These are phyloP conservation scores for Andrena flavipes DNA, from an alignment of 2,888 invertebrate species.

Conservation along the genomic window DNA sequence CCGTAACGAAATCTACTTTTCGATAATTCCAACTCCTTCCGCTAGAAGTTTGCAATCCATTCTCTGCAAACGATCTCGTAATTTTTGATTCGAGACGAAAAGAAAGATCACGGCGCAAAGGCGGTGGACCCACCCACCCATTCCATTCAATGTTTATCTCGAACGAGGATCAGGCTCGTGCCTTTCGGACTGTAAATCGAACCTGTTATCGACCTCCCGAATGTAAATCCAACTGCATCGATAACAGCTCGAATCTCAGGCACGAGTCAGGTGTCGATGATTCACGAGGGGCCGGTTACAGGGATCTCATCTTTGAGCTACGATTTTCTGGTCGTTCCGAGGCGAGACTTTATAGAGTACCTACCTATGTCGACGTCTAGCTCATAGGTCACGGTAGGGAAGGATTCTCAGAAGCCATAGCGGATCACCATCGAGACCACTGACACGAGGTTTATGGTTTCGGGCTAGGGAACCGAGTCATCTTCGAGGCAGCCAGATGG, in stretches of 20 bases:
- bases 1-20: background rate
- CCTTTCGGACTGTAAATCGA: slow-evolving; percentile 22
- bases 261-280: slow-evolving; percentile 68
- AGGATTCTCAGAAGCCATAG: slow-evolving; percentile 46
- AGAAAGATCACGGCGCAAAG: too few relatives aligned
- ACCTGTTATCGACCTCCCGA: slow-evolving; percentile 5
- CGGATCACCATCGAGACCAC: slow-evolving; percentile 49
- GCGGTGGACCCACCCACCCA: background rate
- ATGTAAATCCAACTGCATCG: slow-evolving; percentile 20
- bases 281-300: slow-evolving; percentile 64
- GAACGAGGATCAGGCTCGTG: slow-evolving; percentile 10
- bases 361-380: slow-evolving; percentile 11
- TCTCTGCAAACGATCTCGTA: too few relatives aligned
- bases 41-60: too few relatives aligned
- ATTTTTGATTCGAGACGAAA: too few relatives aligned
- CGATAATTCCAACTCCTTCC: background rate
- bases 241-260: slow-evolving; percentile 63
- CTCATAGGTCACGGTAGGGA: slow-evolving; percentile 31
- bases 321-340: slow-evolving; percentile 39
- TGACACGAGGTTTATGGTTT: slow-evolving; percentile 59
- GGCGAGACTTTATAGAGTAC: slow-evolving; percentile 49
- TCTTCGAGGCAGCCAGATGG: slow-evolving; percentile 35
- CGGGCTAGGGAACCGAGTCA: slow-evolving; percentile 18
- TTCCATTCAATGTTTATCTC: slow-evolving; percentile 13
- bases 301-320: slow-evolving; percentile 20